Evolutionary conservation across 2,113 vertebrate genomes (phyloP), one percentile per base, ranked within the genome.

Genomic region (Tupaia tana): DNA sequence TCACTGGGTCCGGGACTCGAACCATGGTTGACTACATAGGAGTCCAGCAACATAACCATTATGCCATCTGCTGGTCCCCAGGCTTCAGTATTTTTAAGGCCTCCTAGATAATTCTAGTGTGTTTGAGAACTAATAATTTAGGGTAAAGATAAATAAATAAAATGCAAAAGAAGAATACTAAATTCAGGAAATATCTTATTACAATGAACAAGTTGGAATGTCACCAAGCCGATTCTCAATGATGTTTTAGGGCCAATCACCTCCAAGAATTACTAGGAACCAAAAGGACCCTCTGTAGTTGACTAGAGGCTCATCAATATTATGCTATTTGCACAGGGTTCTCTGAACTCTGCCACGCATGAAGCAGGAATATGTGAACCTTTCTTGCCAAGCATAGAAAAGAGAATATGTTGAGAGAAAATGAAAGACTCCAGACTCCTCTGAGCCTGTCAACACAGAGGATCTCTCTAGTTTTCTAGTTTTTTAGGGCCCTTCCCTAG

Each of bases 131-230:
- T 20, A 85, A 13, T 34, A 15, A 24, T 66, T 95, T 25, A 24
- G 13, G 34, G 29, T 24, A 64, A 88, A 77, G 43, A 64, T 1
- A 22, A 63, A 18, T 74, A 52, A 67, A 64, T 22, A 63, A 58
- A 75, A 77, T 20, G 2, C 12, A 1, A 34, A 93, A 25, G 16
- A 1, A 56, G 14, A 43, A 43, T 43, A 43, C 43, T 43, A 43
- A 43, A 43, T 43, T 74, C 79, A 81, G 78, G 25, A 70, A 96
- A 78, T 13, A 93, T 29, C 27, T 71, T 25, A 61, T n/a, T 43
- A 4, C 29, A 69, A 3, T 54, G 19, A 84, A 9, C 85, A 31
- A 7, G 58, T 78, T 83, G 73, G 31, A 74, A 54, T 69, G 34
- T 27, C 59, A 9, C 71, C 67, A 87, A 81, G 27, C 7, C 22